A percentile compares a stretch with the other conserved stretches of the same genome.
Conservation (phyloP, 2,888 invertebrate genomes). For the Thereva nobilitata region DNA sequence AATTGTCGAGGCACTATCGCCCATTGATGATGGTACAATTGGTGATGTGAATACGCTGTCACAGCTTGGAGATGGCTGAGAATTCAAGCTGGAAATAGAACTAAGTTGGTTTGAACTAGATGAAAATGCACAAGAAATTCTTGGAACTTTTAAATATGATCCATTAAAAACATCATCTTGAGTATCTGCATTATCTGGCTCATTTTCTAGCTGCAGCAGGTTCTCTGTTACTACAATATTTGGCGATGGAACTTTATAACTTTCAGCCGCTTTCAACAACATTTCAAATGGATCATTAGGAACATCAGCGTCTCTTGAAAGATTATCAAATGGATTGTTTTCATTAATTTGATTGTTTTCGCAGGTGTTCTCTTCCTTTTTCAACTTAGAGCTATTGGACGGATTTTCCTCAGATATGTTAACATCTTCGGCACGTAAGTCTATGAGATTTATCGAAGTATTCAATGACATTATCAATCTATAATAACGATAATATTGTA, state of each 20-base stretch:
- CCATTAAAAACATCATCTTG: no score
- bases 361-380: background rate
- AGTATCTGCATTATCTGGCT: background rate
- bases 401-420: background rate
- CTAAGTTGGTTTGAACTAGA: background rate
- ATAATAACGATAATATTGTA: no score
- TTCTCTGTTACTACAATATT: background rate
- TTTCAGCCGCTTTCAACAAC: constrained; percentile 12
- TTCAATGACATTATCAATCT: no score
- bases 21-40: background rate
- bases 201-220: background rate
- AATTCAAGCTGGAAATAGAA: constrained; percentile 18
- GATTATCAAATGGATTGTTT: constrained; percentile 39
- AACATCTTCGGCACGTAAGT: no score
- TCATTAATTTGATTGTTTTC: background rate
- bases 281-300: constrained; percentile 39
- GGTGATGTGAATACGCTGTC: constrained; percentile 3
- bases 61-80: constrained; percentile 2
- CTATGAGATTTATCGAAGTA: no score
- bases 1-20: background rate
- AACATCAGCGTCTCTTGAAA: constrained; percentile 22
- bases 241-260: background rate
- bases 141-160: constrained; percentile 35
- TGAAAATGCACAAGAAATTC: background rate
- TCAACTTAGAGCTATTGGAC: background rate